Base-by-base conservation (phyloP, 2,113 vertebrate species). In the Antechinus stuartii region DNA sequence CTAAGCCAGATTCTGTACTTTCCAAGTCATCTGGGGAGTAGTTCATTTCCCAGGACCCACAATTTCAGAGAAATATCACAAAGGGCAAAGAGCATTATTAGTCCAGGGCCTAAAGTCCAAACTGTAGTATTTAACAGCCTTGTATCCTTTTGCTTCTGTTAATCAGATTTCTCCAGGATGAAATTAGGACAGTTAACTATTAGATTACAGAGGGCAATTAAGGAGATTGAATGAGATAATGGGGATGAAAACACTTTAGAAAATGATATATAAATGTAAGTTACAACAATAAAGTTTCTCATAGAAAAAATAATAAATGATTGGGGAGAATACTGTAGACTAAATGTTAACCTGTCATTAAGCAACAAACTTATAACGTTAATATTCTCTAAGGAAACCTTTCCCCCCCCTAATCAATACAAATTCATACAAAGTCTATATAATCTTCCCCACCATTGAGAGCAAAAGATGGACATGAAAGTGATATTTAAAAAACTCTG, bases 401-500 rank as follows among this genome's bases (percentile, higher is more conserved):
- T 35, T 22, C 30, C 19, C 19, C n/a, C 24, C 35, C 22, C n/a
- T n/a, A 24, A 9, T 11, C 68, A 42, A 84, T 42, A 84, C 5
- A 84, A 22, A 84, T 42, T 76, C 22, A 8, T 0, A 54, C 55
- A 47, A 2, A 27, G 19, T 14, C 4, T 14, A 56, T 91, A 53
- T 27, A 8, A 27, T 95, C 92, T 91, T 91, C 91, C 97, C 56
- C 93, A 47, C 52, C 91, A 98, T 94, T 53, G 97, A 98, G 8
- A 98, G 97, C 93, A 97, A 98, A 98, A 47, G 97, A 97, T 97
- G 96, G 97, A 97, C 98, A 91, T 97, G 97, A 96, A 98, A 97
- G 94, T 96, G 97, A 53, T 98, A 98, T 98, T 98, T 98, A 98
- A 99, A 98, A 99, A 98, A 98, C 96, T 99, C 97, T 99, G 99